Conservation (phyloP, 2,888 invertebrate species). For the Nemotelus nigrinus region DNA sequence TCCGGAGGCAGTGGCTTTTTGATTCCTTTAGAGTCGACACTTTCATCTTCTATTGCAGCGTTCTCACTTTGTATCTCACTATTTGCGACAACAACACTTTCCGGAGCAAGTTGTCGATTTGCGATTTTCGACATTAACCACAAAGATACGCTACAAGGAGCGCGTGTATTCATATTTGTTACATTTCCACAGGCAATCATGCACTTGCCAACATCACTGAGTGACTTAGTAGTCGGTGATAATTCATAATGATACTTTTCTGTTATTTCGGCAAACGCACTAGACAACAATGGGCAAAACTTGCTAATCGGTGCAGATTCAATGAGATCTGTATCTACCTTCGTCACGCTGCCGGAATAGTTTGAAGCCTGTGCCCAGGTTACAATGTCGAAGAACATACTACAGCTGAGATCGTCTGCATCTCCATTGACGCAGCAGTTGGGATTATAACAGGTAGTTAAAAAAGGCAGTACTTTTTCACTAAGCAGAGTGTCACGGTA, state of each 20-base stretch:
- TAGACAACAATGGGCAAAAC: background rate
- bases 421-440: background rate
- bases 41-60: background rate
- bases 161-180: background rate
- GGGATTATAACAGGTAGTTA: slow-evolving; percentile 2
- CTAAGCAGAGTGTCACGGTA: slow-evolving; percentile 17
- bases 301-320: background rate
- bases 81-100: background rate
- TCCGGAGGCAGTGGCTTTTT: background rate
- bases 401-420: background rate
- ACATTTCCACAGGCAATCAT: background rate
- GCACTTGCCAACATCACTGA: background rate
- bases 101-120: background rate
- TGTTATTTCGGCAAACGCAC: background rate
- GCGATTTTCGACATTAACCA: slow-evolving; percentile 6
- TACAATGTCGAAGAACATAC: slow-evolving; percentile 27
- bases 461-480: slow-evolving; percentile 11
- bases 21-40: background rate
- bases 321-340: background rate
- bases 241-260: background rate
- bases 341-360: background rate
- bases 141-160: background rate
- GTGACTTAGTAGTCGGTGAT: background rate
- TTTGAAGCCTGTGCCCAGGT: slow-evolving; percentile 10
- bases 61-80: background rate